Evolutionary conservation across 1,140 invertebrate species (phyloP).

Genomic region (Lepidurus packardi): DNA sequence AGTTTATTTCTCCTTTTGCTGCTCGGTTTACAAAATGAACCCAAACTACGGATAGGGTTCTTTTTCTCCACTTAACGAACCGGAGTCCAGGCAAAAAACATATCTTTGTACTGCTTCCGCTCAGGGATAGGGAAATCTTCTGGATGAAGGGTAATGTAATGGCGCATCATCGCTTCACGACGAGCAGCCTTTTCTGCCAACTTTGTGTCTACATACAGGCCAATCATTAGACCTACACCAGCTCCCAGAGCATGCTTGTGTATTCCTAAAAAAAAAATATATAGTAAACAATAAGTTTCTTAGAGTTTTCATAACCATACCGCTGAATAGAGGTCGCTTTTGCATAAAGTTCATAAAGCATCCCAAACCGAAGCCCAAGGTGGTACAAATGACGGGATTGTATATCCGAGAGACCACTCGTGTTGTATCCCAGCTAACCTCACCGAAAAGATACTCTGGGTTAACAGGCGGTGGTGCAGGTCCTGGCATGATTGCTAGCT

Average conservation of each 20-base stretch:
- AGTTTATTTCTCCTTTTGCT: neutral
- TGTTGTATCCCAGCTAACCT: conserved; percentile 23
- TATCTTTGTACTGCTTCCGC: conserved; percentile 12
- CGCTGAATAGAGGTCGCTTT: neutral
- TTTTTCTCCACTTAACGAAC: neutral
- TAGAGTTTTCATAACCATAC: neutral
- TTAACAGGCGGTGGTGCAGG: neutral
- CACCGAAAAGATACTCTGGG: conserved; percentile 16
- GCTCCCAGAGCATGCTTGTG: conserved; percentile 8
- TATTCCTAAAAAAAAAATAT: neutral
- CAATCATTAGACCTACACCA: conserved; percentile 6
- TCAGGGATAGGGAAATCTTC: conserved; percentile 26
- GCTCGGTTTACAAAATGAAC: neutral
- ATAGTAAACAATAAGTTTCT: neutral
- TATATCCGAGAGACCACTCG: neutral
- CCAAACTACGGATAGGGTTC: neutral
- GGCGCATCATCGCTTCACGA: conserved; percentile 18
- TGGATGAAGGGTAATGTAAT: conserved; percentile 28
- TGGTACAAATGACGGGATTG: conserved; percentile 7
- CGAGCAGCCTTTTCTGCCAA: conserved; percentile 1
- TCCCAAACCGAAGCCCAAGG: neutral
- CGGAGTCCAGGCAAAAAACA: neutral
- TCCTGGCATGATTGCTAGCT: neutral
- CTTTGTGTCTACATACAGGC: neutral
- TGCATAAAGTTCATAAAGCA: neutral